These are phyloP conservation scores for Azemiops feae DNA, from an alignment of 2,113 vertebrate genomes.

Conservation along the genomic window DNA sequence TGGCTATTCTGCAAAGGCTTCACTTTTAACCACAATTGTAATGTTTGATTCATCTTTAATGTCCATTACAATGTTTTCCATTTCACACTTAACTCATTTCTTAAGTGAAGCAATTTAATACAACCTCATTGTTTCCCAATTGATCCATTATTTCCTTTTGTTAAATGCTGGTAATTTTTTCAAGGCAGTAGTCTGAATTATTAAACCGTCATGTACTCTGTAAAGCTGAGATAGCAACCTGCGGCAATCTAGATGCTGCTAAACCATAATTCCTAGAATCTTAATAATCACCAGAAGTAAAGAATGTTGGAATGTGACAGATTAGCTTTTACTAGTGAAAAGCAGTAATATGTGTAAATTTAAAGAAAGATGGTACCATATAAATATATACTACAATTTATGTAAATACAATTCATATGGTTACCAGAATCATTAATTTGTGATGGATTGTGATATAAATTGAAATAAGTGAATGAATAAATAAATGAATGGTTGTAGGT, in stretches of 20 bases:
- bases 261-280: not conserved
- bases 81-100: not conserved
- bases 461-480: not conserved
- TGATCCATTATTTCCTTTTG: not conserved
- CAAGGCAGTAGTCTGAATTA: not conserved
- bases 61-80: not conserved
- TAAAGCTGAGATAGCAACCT: not conserved
- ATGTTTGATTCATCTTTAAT: not conserved
- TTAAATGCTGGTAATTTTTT: not conserved
- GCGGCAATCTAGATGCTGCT: not conserved
- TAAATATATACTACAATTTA: not conserved
- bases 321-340: not conserved
- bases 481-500: not conserved
- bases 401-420: not conserved
- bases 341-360: not conserved
- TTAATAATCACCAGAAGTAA: not conserved
- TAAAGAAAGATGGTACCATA: not conserved
- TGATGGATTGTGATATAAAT: not conserved
- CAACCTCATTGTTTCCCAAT: not conserved
- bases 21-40: not conserved
- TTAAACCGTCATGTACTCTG: not conserved
- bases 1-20: not conserved
- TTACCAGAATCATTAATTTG: not conserved
- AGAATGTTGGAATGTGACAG: not conserved
- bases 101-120: not conserved